phyloP scores from a whole-genome alignment of 2,888 invertebrate genomes.

The Pimpla rufipes region DNA sequence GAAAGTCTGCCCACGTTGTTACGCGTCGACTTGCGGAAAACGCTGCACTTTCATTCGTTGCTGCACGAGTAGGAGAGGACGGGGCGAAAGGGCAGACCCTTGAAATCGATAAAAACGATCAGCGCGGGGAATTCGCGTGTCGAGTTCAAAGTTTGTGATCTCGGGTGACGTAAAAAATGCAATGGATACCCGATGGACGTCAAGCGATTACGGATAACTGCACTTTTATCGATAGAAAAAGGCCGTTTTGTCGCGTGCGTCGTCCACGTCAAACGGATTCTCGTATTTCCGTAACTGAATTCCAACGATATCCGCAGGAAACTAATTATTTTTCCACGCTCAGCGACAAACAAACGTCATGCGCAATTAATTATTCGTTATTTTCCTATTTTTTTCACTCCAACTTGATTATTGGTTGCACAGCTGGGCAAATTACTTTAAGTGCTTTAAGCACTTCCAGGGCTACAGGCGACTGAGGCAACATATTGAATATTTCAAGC shows the following conservation, averaged over 20 bases:
- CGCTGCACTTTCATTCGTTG: too few relatives aligned
- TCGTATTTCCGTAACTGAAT: background rate
- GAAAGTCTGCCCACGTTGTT: too few relatives aligned
- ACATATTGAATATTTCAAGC: too few relatives aligned
- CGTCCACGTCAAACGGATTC: background rate
- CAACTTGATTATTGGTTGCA: too few relatives aligned
- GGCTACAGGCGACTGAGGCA: too few relatives aligned
- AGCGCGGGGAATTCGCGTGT: constrained; percentile 57
- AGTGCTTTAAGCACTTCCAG: too few relatives aligned
- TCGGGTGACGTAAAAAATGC: constrained; percentile 36
- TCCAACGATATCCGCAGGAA: background rate
- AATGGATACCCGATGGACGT: constrained; percentile 22
- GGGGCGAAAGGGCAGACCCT: constrained; percentile 20
- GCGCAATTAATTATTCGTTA: too few relatives aligned
- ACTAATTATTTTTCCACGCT: too few relatives aligned
- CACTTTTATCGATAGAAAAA: constrained; percentile 14
- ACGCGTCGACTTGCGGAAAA: constrained; percentile 35
- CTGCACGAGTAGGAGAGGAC: background rate
- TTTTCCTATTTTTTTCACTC: too few relatives aligned
- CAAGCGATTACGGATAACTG: constrained; percentile 5
- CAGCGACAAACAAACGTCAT: too few relatives aligned
- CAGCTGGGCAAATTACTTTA: too few relatives aligned
- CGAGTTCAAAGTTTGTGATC: constrained; percentile 16
- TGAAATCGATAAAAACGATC: constrained; percentile 43
- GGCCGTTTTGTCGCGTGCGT: too few relatives aligned